Evolutionary conservation across 1,140 invertebrate genomes (phyloP).

Genomic region (Conopomorpha cramerella): DNA sequence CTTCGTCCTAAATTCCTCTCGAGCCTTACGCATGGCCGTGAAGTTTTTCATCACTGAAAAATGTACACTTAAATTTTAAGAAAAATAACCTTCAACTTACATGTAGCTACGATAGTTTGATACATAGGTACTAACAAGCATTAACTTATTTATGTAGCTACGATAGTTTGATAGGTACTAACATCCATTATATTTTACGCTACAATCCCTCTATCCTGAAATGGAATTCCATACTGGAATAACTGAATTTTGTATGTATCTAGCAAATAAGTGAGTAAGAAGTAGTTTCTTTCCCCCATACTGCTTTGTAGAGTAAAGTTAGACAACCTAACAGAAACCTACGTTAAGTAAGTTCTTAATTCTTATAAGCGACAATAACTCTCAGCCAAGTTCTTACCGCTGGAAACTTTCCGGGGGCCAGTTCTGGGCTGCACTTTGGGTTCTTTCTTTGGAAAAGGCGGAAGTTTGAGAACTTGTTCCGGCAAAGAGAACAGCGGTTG

Average conservation of each 20-base stretch:
- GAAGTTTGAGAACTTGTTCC: constrained; percentile 53
- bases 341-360: not conserved
- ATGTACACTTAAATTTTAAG: constrained; percentile 1
- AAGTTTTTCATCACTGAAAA: constrained; percentile 63
- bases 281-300: too few species aligned
- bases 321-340: not conserved
- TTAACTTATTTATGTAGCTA: too few species aligned
- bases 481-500: constrained; percentile 58
- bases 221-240: too few species aligned
- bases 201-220: too few species aligned
- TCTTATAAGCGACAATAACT: too few species aligned
- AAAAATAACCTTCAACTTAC: not conserved
- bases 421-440: constrained; percentile 20
- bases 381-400: constrained; percentile 15
- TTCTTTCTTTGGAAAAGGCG: constrained; percentile 22
- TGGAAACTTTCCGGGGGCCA: constrained; percentile 21
- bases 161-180: too few species aligned
- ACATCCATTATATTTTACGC: too few species aligned
- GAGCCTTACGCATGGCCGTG: constrained; percentile 70
- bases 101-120: not conserved
- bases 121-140: not conserved
- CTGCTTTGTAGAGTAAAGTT: not conserved
- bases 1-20: constrained; percentile 81
- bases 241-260: too few species aligned
- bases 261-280: too few species aligned